These are phyloP conservation scores for Nineta flava DNA, from an alignment of 2,888 invertebrate species.

Conservation along the genomic window DNA sequence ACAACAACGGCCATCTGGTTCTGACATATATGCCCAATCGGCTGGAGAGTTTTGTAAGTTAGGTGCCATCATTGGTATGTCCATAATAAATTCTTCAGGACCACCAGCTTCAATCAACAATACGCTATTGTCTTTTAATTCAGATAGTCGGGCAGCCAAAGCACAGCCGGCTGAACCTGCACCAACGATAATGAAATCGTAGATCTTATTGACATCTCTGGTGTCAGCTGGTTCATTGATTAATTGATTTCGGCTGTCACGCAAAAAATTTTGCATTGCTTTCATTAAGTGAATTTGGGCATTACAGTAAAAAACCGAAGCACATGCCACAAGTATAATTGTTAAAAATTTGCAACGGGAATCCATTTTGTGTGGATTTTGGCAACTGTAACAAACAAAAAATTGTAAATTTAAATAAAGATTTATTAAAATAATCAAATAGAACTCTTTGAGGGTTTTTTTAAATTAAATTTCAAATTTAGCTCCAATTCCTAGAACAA, in stretches of 20 bases:
- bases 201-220: slow-evolving; percentile 10
- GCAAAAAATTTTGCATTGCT: background rate
- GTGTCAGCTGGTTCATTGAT: background rate
- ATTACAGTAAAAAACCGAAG: no score
- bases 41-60: slow-evolving; percentile 44
- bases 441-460: no score
- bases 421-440: no score
- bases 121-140: slow-evolving; percentile 28
- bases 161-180: slow-evolving; percentile 36
- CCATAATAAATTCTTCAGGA: slow-evolving; percentile 44
- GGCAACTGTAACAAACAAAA: no score
- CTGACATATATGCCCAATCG: slow-evolving; percentile 40
- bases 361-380: no score
- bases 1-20: slow-evolving; percentile 27
- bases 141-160: slow-evolving; percentile 31
- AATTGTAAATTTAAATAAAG: no score
- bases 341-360: no score
- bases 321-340: no score
- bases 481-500: no score
- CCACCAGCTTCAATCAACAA: slow-evolving; percentile 37
- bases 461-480: no score
- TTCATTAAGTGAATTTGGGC: background rate
- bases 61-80: slow-evolving; percentile 45
- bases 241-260: background rate
- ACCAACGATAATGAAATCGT: slow-evolving; percentile 25